Evolutionary conservation across 1,140 invertebrate species (phyloP).

Genomic region (Drosophila bipectinata): DNA sequence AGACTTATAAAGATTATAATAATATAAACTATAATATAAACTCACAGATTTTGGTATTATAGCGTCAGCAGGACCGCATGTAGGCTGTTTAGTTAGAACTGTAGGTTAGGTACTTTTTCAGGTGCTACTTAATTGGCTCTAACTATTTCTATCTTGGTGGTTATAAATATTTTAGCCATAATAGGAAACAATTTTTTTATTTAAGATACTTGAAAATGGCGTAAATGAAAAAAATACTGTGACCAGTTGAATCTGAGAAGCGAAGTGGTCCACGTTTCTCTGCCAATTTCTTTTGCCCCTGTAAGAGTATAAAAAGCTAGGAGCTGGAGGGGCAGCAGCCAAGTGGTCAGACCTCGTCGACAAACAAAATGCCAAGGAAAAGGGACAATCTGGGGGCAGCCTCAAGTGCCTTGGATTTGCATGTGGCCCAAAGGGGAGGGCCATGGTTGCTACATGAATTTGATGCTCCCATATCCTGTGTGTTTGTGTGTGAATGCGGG

Average conservation of each 20-base stretch:
- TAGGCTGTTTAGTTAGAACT: no score
- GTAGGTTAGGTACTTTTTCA: no score
- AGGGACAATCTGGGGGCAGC: constrained; percentile 47
- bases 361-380: constrained; percentile 41
- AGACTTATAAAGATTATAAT: no score
- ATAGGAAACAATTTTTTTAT: no score
- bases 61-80: no score
- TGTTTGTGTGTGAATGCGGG: constrained; percentile 5
- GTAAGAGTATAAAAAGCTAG: constrained; percentile 8
- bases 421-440: constrained; percentile 27
- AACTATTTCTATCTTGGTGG: no score
- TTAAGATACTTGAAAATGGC: no score
- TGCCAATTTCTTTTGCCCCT: not conserved
- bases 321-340: constrained; percentile 40
- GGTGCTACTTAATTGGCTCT: no score
- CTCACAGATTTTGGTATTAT: no score
- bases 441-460: constrained; percentile 46
- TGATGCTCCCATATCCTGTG: constrained; percentile 22
- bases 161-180: no score
- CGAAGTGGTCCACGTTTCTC: not conserved
- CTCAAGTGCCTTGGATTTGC: constrained; percentile 71
- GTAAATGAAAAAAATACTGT: not conserved
- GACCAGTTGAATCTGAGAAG: not conserved
- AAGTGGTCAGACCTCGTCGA: constrained; percentile 57
- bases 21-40: no score